phyloP scores from a whole-genome alignment of 2,888 invertebrate genomes.

The Cynaeus angustus region DNA sequence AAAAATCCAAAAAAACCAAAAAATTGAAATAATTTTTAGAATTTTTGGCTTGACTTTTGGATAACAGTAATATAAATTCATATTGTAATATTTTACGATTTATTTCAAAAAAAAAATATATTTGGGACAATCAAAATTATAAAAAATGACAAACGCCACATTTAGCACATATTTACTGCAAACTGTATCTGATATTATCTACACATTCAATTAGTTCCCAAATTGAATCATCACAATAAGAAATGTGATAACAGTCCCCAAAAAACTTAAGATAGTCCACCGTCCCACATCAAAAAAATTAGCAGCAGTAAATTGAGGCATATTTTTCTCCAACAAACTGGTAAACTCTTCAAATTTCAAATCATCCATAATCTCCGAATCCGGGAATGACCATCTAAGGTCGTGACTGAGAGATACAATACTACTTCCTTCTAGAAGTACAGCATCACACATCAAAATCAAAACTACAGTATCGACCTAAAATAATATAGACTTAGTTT shows the following conservation, averaged over 20 bases:
- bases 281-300: conserved; percentile 12
- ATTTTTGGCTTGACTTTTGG: too few relatives aligned
- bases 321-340: conserved; percentile 9
- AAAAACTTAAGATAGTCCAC: conserved; percentile 7
- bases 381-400: background rate
- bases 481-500: background rate
- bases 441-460: background rate
- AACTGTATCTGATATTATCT: too few relatives aligned
- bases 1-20: too few relatives aligned
- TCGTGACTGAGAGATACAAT: conserved; percentile 10
- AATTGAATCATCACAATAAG: conserved; percentile 16
- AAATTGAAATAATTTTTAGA: too few relatives aligned
- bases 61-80: too few relatives aligned
- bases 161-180: too few relatives aligned
- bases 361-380: conserved; percentile 1
- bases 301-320: conserved; percentile 9
- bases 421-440: background rate
- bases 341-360: conserved; percentile 18
- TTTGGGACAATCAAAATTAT: too few relatives aligned
- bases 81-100: too few relatives aligned
- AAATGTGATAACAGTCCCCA: conserved; percentile 10
- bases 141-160: too few relatives aligned
- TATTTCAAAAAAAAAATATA: too few relatives aligned
- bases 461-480: conserved; percentile 7
- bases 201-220: background rate